Percentiles rank a stretch among this genome's conserved stretches.
Conservation (phyloP, 2,113 vertebrate genomes). For the Callipepla squamata region DNA sequence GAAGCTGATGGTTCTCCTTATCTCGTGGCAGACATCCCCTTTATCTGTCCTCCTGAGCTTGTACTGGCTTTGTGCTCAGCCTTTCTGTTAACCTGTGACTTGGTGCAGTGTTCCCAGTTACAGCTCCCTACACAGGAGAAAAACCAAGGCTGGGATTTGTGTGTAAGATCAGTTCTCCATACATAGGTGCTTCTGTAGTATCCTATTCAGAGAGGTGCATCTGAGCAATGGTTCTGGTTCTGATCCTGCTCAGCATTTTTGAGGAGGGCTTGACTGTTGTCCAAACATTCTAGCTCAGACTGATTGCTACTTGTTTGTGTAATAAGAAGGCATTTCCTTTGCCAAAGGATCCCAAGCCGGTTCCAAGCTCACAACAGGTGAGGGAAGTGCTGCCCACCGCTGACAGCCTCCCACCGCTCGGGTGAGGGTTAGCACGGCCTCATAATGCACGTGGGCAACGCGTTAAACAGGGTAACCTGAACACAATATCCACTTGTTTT, state of each 20-base stretch:
- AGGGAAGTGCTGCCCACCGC: not conserved
- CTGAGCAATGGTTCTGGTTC: not conserved
- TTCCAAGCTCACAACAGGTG: fast-evolving
- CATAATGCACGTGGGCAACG: fast-evolving
- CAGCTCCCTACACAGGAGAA: not conserved
- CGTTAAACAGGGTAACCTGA: not conserved
- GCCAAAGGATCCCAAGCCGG: not conserved
- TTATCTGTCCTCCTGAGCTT: not conserved
- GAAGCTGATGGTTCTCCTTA: not conserved
- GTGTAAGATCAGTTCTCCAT: not conserved
- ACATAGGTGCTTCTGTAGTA: not conserved
- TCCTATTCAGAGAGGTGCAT: not conserved
- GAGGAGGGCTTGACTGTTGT: not conserved
- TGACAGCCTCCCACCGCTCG: fast-evolving
- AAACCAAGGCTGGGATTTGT: not conserved
- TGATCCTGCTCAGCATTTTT: not conserved
- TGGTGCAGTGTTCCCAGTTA: not conserved
- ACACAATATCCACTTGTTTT: fast-evolving
- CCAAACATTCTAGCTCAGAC: not conserved
- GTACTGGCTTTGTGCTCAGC: not conserved
- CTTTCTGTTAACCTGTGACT: not conserved
- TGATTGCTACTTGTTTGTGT: not conserved
- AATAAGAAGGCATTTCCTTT: not conserved
- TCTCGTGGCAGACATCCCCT: not conserved
- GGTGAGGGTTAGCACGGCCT: not conserved